Base-by-base conservation (phyloP, 2,888 invertebrate species). In the Ophion ellenae region DNA sequence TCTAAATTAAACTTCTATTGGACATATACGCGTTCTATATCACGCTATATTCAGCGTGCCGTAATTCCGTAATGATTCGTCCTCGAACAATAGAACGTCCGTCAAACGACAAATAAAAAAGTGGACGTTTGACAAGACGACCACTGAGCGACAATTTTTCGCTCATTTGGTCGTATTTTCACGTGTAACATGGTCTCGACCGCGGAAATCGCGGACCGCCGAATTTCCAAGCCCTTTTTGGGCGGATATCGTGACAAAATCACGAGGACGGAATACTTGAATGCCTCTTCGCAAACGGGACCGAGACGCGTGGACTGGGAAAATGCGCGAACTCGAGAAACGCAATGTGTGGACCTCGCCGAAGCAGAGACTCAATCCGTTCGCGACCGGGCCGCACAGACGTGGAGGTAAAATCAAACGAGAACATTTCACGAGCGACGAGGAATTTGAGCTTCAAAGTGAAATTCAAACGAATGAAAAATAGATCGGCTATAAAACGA, bases 231-330 rank as follows among this genome's bases (percentile, higher is more conserved):
- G 92, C 97, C 97, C 0, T 97, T 96, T 94, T 94, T 97, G 88
- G 98, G 98, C 75, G 98, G 98, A 53, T 98, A 97, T 94, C 95
- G 95, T 84, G 96, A 98, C 93, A 95, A 95, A 88, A 92, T 95
- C 76, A 97, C 96, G 80, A 96, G 96, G 32, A 93, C 95, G 10
- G 95, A 97, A 90, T 98, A 97, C 92, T 96, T 97, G 89, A 97
- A 99, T 94, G 98, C 98, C 3, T 96, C 95, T 87, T 96, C 97
- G 0, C 98, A 98, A 94, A 98, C 98, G 5, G 96, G 96, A 0
- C 96, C 96, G 40, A 86, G 67, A 28, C 24, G 20, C 40, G 63
- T 70, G 28, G 53, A 75, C 61, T 75, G 74, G 70, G 17, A 95
- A 83, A 93, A 93, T 88, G 95, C 95, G 90, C 95, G 93, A 79